These are phyloP conservation scores for Dryadula phaetusa DNA, from an alignment of 2,888 invertebrate genomes.

Conservation along the genomic window DNA sequence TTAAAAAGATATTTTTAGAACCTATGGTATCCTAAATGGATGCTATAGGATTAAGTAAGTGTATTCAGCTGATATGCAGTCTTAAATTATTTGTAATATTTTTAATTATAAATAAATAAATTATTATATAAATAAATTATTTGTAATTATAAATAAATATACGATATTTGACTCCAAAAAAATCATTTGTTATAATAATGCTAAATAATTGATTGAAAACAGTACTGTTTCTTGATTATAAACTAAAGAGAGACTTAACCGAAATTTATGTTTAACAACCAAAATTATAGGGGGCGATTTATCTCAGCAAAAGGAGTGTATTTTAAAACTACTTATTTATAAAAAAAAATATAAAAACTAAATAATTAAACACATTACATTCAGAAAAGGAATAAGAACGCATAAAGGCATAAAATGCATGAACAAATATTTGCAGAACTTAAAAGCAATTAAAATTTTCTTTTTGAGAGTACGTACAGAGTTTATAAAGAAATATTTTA, in stretches of 20 bases:
- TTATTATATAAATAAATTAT: too few relatives aligned
- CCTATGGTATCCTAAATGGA: slow-evolving; percentile 4
- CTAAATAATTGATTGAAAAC: too few relatives aligned
- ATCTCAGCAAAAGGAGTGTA: too few relatives aligned
- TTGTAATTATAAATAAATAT: too few relatives aligned
- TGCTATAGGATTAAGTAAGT: background rate
- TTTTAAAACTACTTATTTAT: background rate
- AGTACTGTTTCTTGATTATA: too few relatives aligned
- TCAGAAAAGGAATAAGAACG: background rate
- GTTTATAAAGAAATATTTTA: background rate
- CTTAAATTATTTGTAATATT: slow-evolving; percentile 3
- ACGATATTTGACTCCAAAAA: too few relatives aligned
- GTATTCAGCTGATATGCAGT: background rate
- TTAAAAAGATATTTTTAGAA: background rate
- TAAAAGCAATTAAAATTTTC: slow-evolving; percentile 4
- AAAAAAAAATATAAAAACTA: background rate
- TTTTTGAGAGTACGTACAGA: background rate
- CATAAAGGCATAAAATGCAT: background rate
- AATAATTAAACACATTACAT: background rate
- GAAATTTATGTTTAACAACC: too few relatives aligned
- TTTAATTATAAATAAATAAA: too few relatives aligned
- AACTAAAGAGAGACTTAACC: too few relatives aligned
- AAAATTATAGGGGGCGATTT: too few relatives aligned
- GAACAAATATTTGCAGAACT: background rate
- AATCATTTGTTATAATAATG: too few relatives aligned